Evolutionary conservation across 2,113 vertebrate species (phyloP).

Genomic region (Ameiurus melas): DNA sequence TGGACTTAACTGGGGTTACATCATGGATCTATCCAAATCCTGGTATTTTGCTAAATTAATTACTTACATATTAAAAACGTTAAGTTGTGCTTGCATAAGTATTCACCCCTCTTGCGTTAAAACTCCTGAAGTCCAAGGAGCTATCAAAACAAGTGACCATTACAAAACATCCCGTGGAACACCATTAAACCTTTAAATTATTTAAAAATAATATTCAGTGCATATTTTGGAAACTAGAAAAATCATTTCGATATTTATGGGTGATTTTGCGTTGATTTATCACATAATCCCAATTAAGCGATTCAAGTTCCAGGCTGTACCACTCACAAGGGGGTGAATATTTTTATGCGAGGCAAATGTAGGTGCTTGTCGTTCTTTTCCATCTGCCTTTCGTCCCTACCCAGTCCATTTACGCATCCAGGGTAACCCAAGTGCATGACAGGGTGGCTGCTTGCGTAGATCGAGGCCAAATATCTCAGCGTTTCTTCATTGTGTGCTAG

Average conservation of each 20-base stretch:
- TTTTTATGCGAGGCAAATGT: neutral
- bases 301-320: neutral
- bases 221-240: too few species aligned
- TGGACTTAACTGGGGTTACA: neutral
- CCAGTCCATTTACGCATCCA: conserved; percentile 76
- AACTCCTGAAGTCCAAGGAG: neutral
- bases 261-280: neutral
- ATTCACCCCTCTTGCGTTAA: neutral
- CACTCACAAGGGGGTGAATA: neutral
- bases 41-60: neutral
- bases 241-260: neutral
- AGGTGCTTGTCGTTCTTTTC: neutral
- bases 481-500: conserved; percentile 82
- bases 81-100: neutral
- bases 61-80: neutral
- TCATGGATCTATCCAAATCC: neutral
- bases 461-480: conserved; percentile 86
- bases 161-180: too few species aligned
- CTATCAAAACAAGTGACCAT: neutral
- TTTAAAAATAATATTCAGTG: too few species aligned
- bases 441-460: conserved; percentile 91
- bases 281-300: neutral
- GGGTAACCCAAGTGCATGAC: conserved; percentile 88
- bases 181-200: too few species aligned
- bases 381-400: neutral